Base-by-base conservation (phyloP, 2,113 vertebrate species). In the Daubentonia madagascariensis region DNA sequence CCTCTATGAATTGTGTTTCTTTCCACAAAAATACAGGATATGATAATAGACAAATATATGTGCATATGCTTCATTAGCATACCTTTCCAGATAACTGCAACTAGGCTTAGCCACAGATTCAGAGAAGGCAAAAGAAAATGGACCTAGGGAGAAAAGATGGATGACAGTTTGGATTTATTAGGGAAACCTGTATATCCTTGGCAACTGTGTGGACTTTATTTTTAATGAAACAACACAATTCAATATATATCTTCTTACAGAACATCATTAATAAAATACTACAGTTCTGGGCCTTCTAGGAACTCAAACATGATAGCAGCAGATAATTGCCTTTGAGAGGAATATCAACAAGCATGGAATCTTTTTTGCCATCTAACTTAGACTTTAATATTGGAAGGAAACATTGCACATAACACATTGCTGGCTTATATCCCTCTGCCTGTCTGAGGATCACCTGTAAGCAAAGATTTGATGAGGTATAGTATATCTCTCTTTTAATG, bases 261-360 rank as follows among this genome's bases (percentile, higher is more conserved):
- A 98, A 40, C 25, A 92, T 87, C 94, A 97, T 95, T 98, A 98
- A 98, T 98, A 98, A 98, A 98, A 98, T 98, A 95, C 72, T 78
- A 85, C 2, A 68, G 23, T 89, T 79, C 18, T 65, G 67, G 45
- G 35, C 30, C 96, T 98, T 97, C 65, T 96, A 97, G 93, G 98
- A 98, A 96, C 88, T 85, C 70, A 85, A 87, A 88, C 94, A 96
- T 96, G 97, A 94, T 95, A 97, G 88, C 75, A 97, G 92, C 23
- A 98, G 93, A 97, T 98, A 98, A 98, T 98, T 98, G 92, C 89
- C 78, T 98, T 96, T 9, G 28, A 98, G 57, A 97, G 37, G 18
- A 97, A 76, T 85, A 94, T 80, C 79, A 96, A 80, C 73, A 95
- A 95, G 40, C 50, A 97, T 5, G 54, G 97, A 97, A 25, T 78